Evolutionary conservation across 2,888 invertebrate genomes (phyloP).

Genomic region (Gymnoscelis rufifasciata): DNA sequence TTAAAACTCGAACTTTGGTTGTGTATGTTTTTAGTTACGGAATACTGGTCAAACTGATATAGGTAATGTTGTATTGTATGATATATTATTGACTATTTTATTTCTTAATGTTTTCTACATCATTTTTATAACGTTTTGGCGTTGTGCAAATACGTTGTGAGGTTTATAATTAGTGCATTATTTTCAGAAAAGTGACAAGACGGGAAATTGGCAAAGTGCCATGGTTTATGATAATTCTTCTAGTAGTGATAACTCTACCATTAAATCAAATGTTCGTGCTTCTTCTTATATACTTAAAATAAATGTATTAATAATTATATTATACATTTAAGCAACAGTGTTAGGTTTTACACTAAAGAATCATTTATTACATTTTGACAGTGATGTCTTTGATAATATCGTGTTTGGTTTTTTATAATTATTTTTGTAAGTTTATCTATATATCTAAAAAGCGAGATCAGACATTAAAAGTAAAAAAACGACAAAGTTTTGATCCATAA

Average conservation of each 20-base stretch:
- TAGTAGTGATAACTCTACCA: background rate
- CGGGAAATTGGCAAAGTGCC: slow-evolving; percentile 17
- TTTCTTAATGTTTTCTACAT: background rate
- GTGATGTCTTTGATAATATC: no score
- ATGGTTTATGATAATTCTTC: slow-evolving; percentile 10
- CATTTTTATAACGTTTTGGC: slow-evolving; percentile 11
- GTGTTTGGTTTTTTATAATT: no score
- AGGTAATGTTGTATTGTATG: background rate
- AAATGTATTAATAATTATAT: no score
- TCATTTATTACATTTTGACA: no score
- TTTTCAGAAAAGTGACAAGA: slow-evolving; percentile 3
- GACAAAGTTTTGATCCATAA: no score
- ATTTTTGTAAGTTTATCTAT: no score
- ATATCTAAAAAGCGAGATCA: no score
- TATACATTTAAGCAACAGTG: no score
- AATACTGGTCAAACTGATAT: slow-evolving; percentile 19
- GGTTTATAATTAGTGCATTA: slow-evolving; percentile 4
- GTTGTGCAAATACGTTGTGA: slow-evolving; percentile 1
- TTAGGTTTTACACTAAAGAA: no score
- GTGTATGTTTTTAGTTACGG: slow-evolving; percentile 27
- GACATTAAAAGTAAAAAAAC: no score
- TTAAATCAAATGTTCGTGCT: no score
- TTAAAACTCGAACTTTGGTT: slow-evolving; percentile 29
- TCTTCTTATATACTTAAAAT: no score
- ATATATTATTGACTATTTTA: background rate